phyloP scores from a whole-genome alignment of 2,113 vertebrate genomes.

The Macrotus californicus region DNA sequence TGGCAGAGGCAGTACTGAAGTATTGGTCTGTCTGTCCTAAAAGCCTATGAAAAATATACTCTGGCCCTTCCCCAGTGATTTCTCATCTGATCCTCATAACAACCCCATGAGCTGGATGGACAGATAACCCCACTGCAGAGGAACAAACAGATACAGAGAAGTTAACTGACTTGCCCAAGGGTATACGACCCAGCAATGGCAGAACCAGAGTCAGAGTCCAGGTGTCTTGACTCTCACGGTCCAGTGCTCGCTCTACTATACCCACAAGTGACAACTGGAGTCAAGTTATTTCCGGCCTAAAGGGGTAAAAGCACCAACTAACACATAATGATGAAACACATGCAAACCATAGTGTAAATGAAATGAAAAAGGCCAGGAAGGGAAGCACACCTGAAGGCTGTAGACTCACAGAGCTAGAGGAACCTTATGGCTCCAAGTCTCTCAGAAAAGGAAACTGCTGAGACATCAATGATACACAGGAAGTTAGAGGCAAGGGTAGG shows the following conservation, averaged over 20 bases:
- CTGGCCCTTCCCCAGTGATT: not conserved
- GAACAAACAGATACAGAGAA: not conserved
- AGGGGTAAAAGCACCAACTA: conserved; percentile 38
- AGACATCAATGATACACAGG: not conserved
- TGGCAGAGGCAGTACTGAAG: not conserved
- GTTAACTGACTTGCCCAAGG: not conserved
- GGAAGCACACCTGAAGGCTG: not conserved
- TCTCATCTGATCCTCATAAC: not conserved
- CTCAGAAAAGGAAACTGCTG: conserved; percentile 11
- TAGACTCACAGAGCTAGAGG: not conserved
- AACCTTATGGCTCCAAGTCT: not conserved
- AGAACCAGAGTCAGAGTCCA: not conserved
- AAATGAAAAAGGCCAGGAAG: not conserved
- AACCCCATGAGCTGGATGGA: not conserved
- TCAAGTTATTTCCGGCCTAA: conserved; percentile 8
- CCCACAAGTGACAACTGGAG: conserved; percentile 1
- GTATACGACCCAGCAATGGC: not conserved
- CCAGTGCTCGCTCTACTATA: not conserved
- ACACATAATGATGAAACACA: conserved; percentile 33
- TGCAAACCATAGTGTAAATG: conserved; percentile 60
- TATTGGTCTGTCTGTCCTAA: not conserved
- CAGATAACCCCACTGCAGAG: not conserved
- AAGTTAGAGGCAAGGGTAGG: not conserved
- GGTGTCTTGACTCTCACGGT: not conserved
- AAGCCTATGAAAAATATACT: not conserved